Evolutionary conservation across 64 coral and sea anemone species (phyloP), one percentile per base, ranked within the genome.

Genomic region (Platygyra sinensis): DNA sequence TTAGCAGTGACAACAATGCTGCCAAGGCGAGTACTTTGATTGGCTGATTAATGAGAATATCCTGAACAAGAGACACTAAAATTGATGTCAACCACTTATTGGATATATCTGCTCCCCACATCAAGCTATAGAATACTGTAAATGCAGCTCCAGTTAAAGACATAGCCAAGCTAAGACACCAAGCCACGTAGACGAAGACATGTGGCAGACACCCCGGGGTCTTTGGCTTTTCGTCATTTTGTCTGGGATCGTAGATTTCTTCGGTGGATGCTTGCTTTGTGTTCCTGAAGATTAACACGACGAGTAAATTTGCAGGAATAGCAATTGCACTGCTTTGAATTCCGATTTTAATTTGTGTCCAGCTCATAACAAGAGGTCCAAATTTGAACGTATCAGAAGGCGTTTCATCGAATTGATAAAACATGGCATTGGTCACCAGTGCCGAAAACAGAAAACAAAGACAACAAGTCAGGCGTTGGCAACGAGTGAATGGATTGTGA

Each of bases 351-450:
- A 95, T 77, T 36, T 86, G 55, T 30, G 80, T 92, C 55, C 79
- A 30, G 19, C 86, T 95, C 13, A 92, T 76, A 8, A 30, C 32
- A 24, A 95, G 91, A 10, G 94, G 94, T n/a, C 94, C 94, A 82
- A 95, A 28, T 4, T 80, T 17, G 16, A 92, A 71, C 12, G 52
- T 6, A 8, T 88, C 86, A 19, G 76, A 83, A 11, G 77, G 14
- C 8, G 12, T 67, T 27, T 65, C 9, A 13, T 49, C 78, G 52
- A 91, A 92, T 22, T 91, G 76, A 72, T 95, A 95, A 72, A 88
- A 95, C 89, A 90, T 90, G 10, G 89, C 89, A 67, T 82, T 90
- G 33, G 89, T 90, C 2, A 83, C 89, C 89, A 90, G 82, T 25
- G 89, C 79, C 19, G 89, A 52, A 7, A 90, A 90, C 17, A 90